Evolutionary conservation across 2,797 vertebrate species (phyloP), one percentile per base, ranked within the genome.

Genomic region (Amazonetta brasiliensis): DNA sequence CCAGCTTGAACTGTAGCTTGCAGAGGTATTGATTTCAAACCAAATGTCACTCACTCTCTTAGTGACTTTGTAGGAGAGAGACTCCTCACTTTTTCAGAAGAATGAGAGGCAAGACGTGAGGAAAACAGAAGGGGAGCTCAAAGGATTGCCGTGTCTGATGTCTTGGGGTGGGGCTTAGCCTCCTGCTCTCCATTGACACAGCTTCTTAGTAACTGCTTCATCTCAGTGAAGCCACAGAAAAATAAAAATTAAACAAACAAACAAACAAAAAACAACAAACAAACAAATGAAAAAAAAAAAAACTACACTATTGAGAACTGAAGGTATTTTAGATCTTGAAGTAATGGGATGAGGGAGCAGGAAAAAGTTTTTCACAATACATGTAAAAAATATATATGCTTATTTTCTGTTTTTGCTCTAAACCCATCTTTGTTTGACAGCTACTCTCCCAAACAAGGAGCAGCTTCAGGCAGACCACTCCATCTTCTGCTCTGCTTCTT

Each of bases 321-420:
- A 73, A 95, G 79, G 74, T 28, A 62, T 44, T 66, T 43, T 56
- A 92, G 46, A 64, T 43, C 28, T 33, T 60, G 12, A 67, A 31
- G 3, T n/a, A 52, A 25, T 63, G n/a, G 30, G 9, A 23, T 87
- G 39, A 91, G 82, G 60, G 44, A 71, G 26, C 13, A 77, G n/a
- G 56, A 81, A 60, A 72, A 78, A 11, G 3, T 21, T 85, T 91
- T 55, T 48, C 33, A 35, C 41, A 5, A 7, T 26, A 4, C 8
- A 31, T 0, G 0, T 59, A 75, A 68, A 19, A 48, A 55, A 2
- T 31, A n/a, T 68, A 68, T 17, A 25, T 2, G 2, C 2, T n/a
- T 59, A 21, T 91, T 75, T 33, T 15, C 30, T 81, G 50, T 5
- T 78, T 89, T 33, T 76, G 10, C 58, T 76, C 79, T 28, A 67